Base-by-base conservation (phyloP, 2,888 invertebrate species). In the Incurvaria masculella region DNA sequence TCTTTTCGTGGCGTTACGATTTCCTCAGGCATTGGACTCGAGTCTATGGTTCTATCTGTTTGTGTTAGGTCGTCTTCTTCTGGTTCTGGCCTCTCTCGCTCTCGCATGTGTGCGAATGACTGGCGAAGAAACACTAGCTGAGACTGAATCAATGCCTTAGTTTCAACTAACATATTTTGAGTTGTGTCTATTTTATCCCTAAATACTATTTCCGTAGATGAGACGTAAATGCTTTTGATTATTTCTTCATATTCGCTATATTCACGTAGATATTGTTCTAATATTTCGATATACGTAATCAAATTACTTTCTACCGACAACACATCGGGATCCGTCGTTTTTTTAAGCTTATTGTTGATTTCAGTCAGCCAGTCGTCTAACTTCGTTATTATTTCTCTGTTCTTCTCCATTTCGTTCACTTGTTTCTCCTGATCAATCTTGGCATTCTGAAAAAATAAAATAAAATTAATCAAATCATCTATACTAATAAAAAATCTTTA, bases 21-120 rank as follows among this genome's bases (percentile, higher is more conserved):
- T 66, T 88, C 87, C 63, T 87, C 85, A 2, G 87, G 87, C 84
- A 88, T 86, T 47, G 87, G 85, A 43, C 81, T 81, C 0, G 87
- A 87, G 65, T 86, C 86, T 43, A 88, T 80, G 5, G 87, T 87
- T 53, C 80, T 72, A 56, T 83, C 83, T 27, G 81, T 82, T 57
- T 81, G 71, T 20, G 82, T 79, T 48, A 72, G 61, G 52, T 76
- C 76, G 6, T 78, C 78, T 44, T 82, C 81, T 56, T 76, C 78
- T 23, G 66, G 67, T 20, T 57, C 69, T 47, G 62, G 65, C 54
- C 61, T 65, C 43, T 75, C 62, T 18, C 71, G 71, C 49, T 69
- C 44, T 45, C 14, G 8, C 3, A 33, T 8, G 14, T 61, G 59
- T 4, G 10, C 42, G 60, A 50, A 49, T 21, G 53, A 53, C 18